Evolutionary conservation across 2,113 vertebrate genomes (phyloP).

Genomic region (Tragelaphus strepsiceros): DNA sequence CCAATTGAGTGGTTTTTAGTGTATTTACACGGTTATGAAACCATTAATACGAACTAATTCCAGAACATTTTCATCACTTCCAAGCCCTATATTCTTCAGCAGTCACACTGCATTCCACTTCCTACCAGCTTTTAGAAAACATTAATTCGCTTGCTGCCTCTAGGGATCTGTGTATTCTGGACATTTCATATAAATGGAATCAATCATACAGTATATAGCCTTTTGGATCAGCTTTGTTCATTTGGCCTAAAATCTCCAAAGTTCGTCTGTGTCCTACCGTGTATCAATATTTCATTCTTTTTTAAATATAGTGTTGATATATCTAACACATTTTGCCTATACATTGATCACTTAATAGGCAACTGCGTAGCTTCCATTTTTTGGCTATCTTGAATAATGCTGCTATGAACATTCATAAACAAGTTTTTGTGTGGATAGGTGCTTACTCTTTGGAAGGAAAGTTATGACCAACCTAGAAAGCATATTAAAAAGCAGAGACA

Average conservation of each 20-base stretch:
- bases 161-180: neutral
- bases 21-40: neutral
- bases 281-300: neutral
- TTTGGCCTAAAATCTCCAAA: neutral
- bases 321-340: neutral
- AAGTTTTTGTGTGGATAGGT: neutral
- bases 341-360: neutral
- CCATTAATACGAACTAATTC: neutral
- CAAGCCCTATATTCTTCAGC: neutral
- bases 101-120: neutral
- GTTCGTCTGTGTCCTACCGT: neutral
- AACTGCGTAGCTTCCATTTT: neutral
- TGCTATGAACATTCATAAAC: neutral
- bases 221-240: neutral
- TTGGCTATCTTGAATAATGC: neutral
- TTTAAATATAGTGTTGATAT: neutral
- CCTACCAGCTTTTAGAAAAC: neutral
- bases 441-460: neutral
- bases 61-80: neutral
- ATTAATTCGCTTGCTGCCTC: neutral
- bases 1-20: neutral
- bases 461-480: neutral
- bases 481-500: neutral
- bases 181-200: neutral
- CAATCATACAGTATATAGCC: neutral